Conservation (phyloP, 2,797 vertebrate species). For the Zenarchopterus dispar region DNA sequence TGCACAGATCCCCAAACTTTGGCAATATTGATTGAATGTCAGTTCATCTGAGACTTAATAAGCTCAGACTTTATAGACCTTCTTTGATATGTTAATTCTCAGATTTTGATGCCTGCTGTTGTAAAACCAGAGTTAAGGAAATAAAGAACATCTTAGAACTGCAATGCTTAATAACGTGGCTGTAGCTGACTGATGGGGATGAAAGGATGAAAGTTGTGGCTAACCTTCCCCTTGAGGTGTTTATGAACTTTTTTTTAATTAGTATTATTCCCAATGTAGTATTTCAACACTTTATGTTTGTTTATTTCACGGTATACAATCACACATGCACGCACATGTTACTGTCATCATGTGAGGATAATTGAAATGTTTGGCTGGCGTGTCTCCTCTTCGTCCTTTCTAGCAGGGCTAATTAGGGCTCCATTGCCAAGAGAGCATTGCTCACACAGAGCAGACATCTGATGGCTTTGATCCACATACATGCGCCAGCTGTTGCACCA, state of each 20-base stretch:
- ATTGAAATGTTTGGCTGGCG: slow-evolving; percentile 77
- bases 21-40: slow-evolving; percentile 14
- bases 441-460: slow-evolving; percentile 63
- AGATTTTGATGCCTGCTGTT: neutral
- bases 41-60: slow-evolving; percentile 10
- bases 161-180: neutral
- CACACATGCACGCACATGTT: slow-evolving; percentile 63
- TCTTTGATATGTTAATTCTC: neutral
- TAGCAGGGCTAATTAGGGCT: slow-evolving; percentile 77
- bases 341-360: slow-evolving; percentile 72
- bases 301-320: slow-evolving; percentile 57
- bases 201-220: slow-evolving; percentile 58
- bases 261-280: slow-evolving; percentile 64
- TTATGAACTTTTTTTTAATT: slow-evolving; percentile 54
- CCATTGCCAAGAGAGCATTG: slow-evolving; percentile 69
- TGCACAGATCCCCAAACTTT: slow-evolving; percentile 23
- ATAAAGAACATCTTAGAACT: neutral
- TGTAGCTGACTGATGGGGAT: slow-evolving; percentile 25
- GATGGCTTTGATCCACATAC: slow-evolving; percentile 77
- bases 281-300: slow-evolving; percentile 70
- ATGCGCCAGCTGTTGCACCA: slow-evolving; percentile 73
- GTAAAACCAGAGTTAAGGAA: slow-evolving; percentile 1
- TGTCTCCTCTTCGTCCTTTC: slow-evolving; percentile 71
- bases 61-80: neutral
- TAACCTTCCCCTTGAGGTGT: slow-evolving; percentile 48